Evolutionary conservation across 2,113 vertebrate species (phyloP), one percentile per base, ranked within the genome.

Genomic region (Oryzias celebensis): DNA sequence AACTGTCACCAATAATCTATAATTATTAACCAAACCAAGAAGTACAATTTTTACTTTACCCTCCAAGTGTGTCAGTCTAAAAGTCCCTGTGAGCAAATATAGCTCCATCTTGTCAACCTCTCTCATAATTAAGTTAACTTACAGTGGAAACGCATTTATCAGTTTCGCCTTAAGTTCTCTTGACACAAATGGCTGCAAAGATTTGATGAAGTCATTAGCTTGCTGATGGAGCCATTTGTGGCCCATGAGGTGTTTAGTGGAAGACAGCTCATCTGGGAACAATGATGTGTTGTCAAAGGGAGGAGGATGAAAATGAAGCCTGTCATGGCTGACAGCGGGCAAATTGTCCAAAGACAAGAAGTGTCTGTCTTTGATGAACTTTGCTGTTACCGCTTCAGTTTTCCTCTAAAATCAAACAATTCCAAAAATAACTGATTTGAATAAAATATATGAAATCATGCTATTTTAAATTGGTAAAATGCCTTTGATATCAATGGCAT

Each of bases 191-290:
- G 62, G 55, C 46, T 47, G 68, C 17, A 55, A 62, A 65, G 52
- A 78, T 41, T 64, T 74, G 75, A 64, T 72, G 64, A 70, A 78
- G 73, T 71, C 65, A 77, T 82, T 80, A 73, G 65, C 62, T 68
- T 41, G 61, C 36, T 43, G 20, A 72, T 71, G 66, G 82, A 83
- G 76, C 77, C 82, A 65, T 73, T 65, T 16, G 26, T 62, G 63
- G 73, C 68, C 71, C 58, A 65, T 79, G 64, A 77, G 65, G 78
- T 75, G 74, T 78, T 82, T 62, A 82, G 69, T 58, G 51, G 62
- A 65, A 80, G 74, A 81, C 58, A 55, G 72, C 83, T 76, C 74
- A 81, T 69, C 65, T 59, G 71, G 69, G 73, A 85, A 78, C 82
- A 80, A 80, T 84, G 59, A 84, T 52, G 58, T 73, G 55, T 77